phyloP scores from a whole-genome alignment of 2,113 vertebrate species.

The Spilogale gracilis region DNA sequence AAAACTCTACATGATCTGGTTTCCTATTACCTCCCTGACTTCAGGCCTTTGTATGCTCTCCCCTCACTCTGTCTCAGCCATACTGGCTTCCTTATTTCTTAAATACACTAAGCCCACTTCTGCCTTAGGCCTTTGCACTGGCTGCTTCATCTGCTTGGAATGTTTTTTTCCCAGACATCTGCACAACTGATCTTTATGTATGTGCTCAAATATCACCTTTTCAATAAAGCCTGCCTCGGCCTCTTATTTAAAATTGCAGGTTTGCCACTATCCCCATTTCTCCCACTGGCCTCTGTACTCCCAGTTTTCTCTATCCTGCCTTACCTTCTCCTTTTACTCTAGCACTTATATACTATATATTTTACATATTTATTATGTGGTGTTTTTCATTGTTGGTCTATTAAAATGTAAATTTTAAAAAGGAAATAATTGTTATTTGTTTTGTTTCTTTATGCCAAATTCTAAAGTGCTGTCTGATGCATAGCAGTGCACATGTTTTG shows the following conservation, averaged over 20 bases:
- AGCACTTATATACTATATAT: neutral
- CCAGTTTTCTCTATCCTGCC: neutral
- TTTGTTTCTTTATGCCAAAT: neutral
- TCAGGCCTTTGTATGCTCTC: neutral
- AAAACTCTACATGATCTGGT: neutral
- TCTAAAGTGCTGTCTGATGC: neutral
- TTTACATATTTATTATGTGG: neutral
- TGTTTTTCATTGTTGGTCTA: neutral
- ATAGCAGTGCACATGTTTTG: neutral
- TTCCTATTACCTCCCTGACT: neutral
- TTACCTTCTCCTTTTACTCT: neutral
- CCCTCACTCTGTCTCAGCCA: neutral
- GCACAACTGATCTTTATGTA: neutral
- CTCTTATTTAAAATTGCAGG: neutral
- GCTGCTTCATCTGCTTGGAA: neutral
- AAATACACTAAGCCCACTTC: neutral
- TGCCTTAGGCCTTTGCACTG: neutral
- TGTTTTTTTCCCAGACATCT: neutral
- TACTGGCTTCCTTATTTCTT: neutral
- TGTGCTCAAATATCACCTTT: neutral
- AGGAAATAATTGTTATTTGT: neutral
- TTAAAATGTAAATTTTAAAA: neutral
- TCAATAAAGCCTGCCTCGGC: neutral
- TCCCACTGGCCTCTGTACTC: neutral
- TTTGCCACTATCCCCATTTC: neutral